phyloP scores from a whole-genome alignment of 2,797 vertebrate genomes.

The Coccyzus lansbergi region DNA sequence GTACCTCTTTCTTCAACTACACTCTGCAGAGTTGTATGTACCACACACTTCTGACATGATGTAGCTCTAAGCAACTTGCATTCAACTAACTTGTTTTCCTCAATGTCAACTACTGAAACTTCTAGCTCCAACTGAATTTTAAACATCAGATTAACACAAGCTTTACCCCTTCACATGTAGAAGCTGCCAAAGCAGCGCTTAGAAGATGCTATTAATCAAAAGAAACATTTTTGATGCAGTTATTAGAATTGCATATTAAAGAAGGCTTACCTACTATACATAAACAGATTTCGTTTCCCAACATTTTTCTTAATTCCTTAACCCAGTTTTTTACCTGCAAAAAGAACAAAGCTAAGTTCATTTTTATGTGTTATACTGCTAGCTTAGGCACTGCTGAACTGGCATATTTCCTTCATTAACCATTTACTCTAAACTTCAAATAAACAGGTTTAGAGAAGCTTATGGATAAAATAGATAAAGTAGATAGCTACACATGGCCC shows the following conservation, averaged over 20 bases:
- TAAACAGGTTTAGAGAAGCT: neutral
- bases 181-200: neutral
- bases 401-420: neutral
- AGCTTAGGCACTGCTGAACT: neutral
- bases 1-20: neutral
- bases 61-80: neutral
- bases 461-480: too few species aligned
- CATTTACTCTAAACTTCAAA: neutral
- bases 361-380: neutral
- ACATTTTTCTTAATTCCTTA: slow-evolving; percentile 98
- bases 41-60: neutral
- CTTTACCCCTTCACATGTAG: neutral
- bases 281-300: slow-evolving; percentile 99
- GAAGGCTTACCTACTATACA: slow-evolving; percentile 96
- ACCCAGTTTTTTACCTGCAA: slow-evolving; percentile 98
- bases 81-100: neutral
- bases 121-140: neutral
- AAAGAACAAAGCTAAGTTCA: slow-evolving; percentile 33
- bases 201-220: neutral
- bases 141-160: neutral
- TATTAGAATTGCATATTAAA: neutral
- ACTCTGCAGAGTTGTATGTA: neutral
- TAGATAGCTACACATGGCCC: rapidly evolving
- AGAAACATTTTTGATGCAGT: neutral
- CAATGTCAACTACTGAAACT: neutral